Evolutionary conservation across 2,888 invertebrate species (phyloP).

Genomic region (Phalera bucephala): DNA sequence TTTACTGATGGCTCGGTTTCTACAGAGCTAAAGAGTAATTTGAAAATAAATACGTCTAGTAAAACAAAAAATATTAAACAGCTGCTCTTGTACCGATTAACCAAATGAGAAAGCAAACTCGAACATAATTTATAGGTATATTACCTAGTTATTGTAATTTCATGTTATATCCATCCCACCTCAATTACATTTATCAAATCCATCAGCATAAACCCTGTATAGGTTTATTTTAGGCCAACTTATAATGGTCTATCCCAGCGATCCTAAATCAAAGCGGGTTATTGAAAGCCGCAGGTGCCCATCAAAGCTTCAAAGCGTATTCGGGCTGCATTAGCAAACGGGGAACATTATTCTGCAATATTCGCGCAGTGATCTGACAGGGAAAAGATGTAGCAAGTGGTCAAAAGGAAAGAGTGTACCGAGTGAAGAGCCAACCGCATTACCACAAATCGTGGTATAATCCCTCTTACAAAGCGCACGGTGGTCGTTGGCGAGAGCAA

Average conservation of each 20-base stretch:
- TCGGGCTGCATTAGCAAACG: slow-evolving; percentile 38
- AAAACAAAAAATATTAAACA: too few relatives aligned
- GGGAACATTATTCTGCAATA: slow-evolving; percentile 36
- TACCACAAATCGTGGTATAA: slow-evolving; percentile 65
- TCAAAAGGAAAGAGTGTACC: slow-evolving; percentile 47
- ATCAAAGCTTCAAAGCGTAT: slow-evolving; percentile 47
- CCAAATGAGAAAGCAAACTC: too few relatives aligned
- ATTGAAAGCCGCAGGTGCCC: slow-evolving; percentile 51
- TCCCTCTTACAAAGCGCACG: slow-evolving; percentile 53
- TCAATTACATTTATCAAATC: background rate
- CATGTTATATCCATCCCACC: too few relatives aligned
- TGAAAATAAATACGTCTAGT: slow-evolving; percentile 3
- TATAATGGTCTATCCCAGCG: slow-evolving; percentile 19
- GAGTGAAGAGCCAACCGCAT: slow-evolving; percentile 50
- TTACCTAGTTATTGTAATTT: too few relatives aligned
- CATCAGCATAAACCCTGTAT: background rate
- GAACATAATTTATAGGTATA: too few relatives aligned
- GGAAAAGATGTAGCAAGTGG: slow-evolving; percentile 60
- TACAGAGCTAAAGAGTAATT: too few relatives aligned
- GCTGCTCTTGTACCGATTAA: too few relatives aligned
- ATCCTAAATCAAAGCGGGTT: slow-evolving; percentile 44
- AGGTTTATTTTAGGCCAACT: slow-evolving; percentile 22
- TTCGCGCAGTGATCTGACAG: slow-evolving; percentile 48
- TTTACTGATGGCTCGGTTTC: too few relatives aligned
- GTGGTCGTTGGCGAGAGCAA: slow-evolving; percentile 36